Base-by-base conservation (phyloP, 2,113 vertebrate species). In the Oncorhynchus mykiss region DNA sequence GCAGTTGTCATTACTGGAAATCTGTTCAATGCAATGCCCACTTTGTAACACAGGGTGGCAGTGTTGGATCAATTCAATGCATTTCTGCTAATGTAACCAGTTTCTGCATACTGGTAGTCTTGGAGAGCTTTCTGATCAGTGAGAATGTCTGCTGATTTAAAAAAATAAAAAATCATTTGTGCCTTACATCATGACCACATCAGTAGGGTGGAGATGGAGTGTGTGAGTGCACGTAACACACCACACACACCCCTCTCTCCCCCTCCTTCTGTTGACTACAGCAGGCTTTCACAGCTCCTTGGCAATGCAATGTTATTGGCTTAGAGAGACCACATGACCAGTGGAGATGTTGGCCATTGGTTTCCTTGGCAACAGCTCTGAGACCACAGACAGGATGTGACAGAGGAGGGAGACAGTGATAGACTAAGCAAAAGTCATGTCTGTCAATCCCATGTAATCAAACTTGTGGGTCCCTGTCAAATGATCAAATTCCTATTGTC, bases 281-380 rank as follows among this genome's bases (percentile, higher is more conserved):
- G 16, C 11, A 60, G 22, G 25, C 64, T 5, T 73, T 18, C 71
- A 48, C 34, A 74, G 59, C 76, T 72, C n/a, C n/a, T n/a, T n/a
- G 18, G 8, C 73, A 25, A 82, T 80, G 11, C 75, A 27, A 82
- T 80, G 62, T 51, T 1, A 77, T 75, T 70, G 68, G 20, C 20
- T 71, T 45, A 59, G 65, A 69, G 51, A 48, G 71, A 1, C 27
- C 45, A 65, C 34, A 49, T 78, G 24, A 68, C 29, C 27, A 0
- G n/a, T 76, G 39, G 34, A 71, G 68, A 78, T 76, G 45, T 67
- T 70, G 60, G 0, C 4, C 13, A 5, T 22, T 0, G 1, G 51
- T 75, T 69, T 27, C 70, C 48, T 5, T 49, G 67, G 48, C 20
- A 75, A 79, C 16, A 1, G 45, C 11, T 80, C n/a, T 3, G 3